Percentiles rank a stretch among this genome's conserved stretches.
Evolutionary conservation across 2,888 invertebrate genomes (phyloP).

Genomic region (Cheilosia urbana): DNA sequence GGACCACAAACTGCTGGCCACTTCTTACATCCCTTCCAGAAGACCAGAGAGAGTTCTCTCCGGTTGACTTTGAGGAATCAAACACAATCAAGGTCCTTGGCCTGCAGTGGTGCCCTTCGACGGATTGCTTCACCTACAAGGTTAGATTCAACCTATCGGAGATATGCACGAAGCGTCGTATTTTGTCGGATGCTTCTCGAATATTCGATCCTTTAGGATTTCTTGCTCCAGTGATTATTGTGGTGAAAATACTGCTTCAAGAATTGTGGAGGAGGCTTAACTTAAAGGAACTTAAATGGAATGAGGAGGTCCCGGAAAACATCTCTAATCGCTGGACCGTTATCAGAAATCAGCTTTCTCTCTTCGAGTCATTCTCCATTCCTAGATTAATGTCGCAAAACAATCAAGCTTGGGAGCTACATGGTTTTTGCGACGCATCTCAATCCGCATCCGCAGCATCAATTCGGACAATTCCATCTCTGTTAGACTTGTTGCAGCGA

Average conservation of each 20-base stretch:
- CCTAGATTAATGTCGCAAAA: conserved; percentile 8
- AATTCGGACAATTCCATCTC: conserved; percentile 7
- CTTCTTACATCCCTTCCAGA: conserved; percentile 19
- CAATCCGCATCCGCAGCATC: conserved; percentile 20
- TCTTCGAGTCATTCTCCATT: conserved; percentile 15
- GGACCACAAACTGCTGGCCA: conserved; percentile 36
- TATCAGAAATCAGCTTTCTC: conserved; percentile 16
- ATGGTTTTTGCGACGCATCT: conserved; percentile 48
- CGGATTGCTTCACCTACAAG: conserved; percentile 36
- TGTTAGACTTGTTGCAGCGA: not conserved
- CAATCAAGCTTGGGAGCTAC: conserved; percentile 10
- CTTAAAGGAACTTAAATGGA: conserved; percentile 26
- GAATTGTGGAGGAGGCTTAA: conserved; percentile 25
- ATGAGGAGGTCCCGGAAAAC: conserved; percentile 8
- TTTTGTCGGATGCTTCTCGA: conserved; percentile 23
- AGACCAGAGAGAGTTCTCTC: conserved; percentile 39
- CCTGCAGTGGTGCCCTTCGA: conserved; percentile 34
- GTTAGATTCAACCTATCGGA: not conserved
- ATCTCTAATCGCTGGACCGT: conserved; percentile 6
- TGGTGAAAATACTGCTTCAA: conserved; percentile 21
- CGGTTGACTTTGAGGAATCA: conserved; percentile 31
- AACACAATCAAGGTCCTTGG: conserved; percentile 34
- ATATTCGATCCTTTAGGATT: conserved; percentile 35
- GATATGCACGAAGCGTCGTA: conserved; percentile 16
- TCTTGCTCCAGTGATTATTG: conserved; percentile 7